Evolutionary conservation across 2,888 invertebrate genomes (phyloP).

Genomic region (Silvanus unidentatus): DNA sequence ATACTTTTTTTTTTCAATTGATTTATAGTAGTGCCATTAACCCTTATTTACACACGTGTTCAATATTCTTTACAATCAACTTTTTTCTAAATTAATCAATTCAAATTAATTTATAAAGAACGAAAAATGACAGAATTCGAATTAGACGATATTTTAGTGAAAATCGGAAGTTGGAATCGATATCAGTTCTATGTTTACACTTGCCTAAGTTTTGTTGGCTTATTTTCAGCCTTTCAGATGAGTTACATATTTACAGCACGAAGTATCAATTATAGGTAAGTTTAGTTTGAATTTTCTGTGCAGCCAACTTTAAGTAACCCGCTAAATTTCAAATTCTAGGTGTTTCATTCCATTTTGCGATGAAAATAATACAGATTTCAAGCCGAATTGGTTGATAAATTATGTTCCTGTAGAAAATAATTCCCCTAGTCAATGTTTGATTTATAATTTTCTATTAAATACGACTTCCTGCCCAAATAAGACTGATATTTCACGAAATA

Average conservation of each 20-base stretch:
- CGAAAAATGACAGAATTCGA: neutral
- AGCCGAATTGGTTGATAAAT: conserved; percentile 46
- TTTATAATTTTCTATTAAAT: conserved; percentile 14
- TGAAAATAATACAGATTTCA: conserved; percentile 33
- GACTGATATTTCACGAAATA: conserved; percentile 23
- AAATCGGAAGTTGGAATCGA: conserved; percentile 47
- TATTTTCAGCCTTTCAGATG: conserved; percentile 30
- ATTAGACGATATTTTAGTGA: conserved; percentile 14
- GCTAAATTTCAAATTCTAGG: conserved; percentile 31
- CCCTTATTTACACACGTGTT: too few species aligned
- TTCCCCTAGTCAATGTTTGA: conserved; percentile 29
- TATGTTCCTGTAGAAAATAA: conserved; percentile 44
- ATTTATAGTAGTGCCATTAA: too few species aligned
- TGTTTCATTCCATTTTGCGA: conserved; percentile 53
- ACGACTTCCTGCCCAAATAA: conserved; percentile 21
- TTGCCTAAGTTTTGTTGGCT: conserved; percentile 27
- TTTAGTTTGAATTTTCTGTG: neutral
- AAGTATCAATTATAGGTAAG: conserved; percentile 33
- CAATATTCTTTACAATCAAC: too few species aligned
- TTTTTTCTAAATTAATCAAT: too few species aligned
- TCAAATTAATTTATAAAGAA: too few species aligned
- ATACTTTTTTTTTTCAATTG: too few species aligned
- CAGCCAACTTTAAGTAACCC: conserved; percentile 2
- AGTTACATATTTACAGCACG: conserved; percentile 35
- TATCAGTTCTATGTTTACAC: conserved; percentile 41